These are phyloP conservation scores for Parotia lawesii DNA, from an alignment of 2,113 vertebrate species.

Conservation along the genomic window DNA sequence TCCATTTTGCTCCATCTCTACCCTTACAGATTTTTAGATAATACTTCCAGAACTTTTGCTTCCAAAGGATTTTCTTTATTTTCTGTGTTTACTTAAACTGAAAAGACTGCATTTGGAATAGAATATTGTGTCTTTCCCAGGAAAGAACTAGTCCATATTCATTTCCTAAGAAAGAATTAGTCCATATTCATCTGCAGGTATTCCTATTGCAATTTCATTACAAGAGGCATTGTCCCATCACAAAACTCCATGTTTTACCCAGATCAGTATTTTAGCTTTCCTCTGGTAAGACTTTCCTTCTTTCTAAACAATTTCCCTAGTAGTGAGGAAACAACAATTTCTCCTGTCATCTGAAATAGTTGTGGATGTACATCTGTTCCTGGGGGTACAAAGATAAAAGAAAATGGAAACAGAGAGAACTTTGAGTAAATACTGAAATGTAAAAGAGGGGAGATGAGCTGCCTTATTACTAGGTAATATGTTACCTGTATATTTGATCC, in stretches of 20 bases:
- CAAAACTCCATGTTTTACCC: neutral
- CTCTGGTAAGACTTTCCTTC: neutral
- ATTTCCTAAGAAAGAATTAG: neutral
- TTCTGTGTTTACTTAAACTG: neutral
- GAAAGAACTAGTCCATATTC: neutral
- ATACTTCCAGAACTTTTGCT: neutral
- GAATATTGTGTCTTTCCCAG: neutral
- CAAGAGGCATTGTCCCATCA: neutral
- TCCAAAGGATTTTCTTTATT: neutral
- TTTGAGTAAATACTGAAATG: neutral
- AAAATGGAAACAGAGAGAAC: neutral
- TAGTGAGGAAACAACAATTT: neutral
- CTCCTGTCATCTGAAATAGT: neutral
- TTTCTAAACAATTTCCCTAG: neutral
- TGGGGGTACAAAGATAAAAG: neutral
- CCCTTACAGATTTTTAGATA: neutral
- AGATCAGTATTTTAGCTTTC: neutral
- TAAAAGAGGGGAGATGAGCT: neutral
- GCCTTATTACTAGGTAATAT: neutral
- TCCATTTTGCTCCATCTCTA: neutral
- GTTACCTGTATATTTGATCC: neutral
- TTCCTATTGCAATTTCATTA: neutral
- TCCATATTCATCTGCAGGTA: neutral
- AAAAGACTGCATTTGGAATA: neutral
- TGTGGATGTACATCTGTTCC: neutral